Evolutionary conservation across 2,888 invertebrate species (phyloP), one percentile per base, ranked within the genome.

Genomic region (Eilema caniola): DNA sequence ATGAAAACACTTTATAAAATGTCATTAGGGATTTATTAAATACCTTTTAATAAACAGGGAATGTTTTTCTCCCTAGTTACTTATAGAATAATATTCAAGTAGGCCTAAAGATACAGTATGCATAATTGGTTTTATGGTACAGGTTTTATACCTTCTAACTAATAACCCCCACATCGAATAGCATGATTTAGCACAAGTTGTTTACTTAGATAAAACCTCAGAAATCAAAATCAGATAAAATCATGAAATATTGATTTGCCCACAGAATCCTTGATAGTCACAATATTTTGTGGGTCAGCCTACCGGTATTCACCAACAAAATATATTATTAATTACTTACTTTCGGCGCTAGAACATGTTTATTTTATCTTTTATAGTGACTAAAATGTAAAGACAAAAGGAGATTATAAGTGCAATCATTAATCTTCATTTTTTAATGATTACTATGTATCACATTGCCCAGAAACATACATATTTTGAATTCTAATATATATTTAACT

Each of bases 391-490:
- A 62, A 31, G 14, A 66, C 57, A 62, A 77, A 71, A 75, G 70
- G 24, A 67, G 31, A 57, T 63, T 28, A 53, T 24, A 41, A 67
- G 47, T 71, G 41, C 31, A 67, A 24, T 67, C 56, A 79, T 76
- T 69, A 71, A 81, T 79, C 70, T 77, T 68, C 53, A 65, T 78
- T 62, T 16, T 37, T 60, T 80, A 60, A 66, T 79, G 62, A 74
- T 69, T 71, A 37, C 65, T 11, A 80, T 74, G 31, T 70, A 71
- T 79, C 66, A 74, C 56, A 61, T 60, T 33, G 33, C 33, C 56
- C 20, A 66, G 53, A 31, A 60, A 61, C 25, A 67, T 31, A 61
- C 20, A 61, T 47, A 47, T 53, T 61, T 28, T 41, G 37, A 37
- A 53, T 53, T 64, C 28, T 64, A 53, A 12, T n/a, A 25, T 10